Percentiles rank a stretch among this genome's conserved stretches.
Evolutionary conservation across 2,797 vertebrate species (phyloP).

Genomic region (Australoheros facetus): DNA sequence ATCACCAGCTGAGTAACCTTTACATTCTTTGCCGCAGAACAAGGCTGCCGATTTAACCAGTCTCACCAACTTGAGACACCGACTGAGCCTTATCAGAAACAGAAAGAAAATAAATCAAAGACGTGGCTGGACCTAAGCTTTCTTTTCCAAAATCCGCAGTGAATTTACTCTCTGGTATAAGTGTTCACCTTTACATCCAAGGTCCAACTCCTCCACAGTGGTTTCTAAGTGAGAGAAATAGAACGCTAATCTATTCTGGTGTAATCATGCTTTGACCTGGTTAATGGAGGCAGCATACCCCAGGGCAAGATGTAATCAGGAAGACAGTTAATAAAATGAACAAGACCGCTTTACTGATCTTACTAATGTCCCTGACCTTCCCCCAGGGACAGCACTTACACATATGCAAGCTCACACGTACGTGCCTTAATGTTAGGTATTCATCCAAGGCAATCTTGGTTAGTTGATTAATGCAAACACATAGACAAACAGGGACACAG

Average conservation of each 20-base stretch:
- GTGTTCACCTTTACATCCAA: conserved; percentile 52
- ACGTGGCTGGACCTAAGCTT: not conserved
- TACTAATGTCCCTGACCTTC: conserved; percentile 73
- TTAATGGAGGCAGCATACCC: conserved; percentile 76
- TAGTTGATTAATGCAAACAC: conserved; percentile 25
- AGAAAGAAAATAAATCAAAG: not conserved
- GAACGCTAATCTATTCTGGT: conserved; percentile 68
- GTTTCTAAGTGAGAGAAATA: conserved; percentile 61
- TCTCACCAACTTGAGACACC: conserved; percentile 18
- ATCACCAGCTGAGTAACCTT: conserved; percentile 42
- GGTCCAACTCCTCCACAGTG: conserved; percentile 38
- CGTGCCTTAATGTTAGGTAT: conserved; percentile 2
- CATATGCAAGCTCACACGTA: conserved; percentile 28
- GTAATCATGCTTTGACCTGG: conserved; percentile 74
- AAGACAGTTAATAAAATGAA: conserved; percentile 78
- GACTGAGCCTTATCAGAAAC: conserved; percentile 20
- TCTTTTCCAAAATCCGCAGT: conserved; percentile 12
- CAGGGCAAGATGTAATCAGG: conserved; percentile 75
- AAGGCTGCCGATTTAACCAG: conserved; percentile 29
- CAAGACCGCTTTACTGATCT: conserved; percentile 69
- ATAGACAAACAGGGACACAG: not conserved
- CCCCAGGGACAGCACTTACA: conserved; percentile 43
- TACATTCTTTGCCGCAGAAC: conserved; percentile 34
- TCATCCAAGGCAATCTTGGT: not conserved
- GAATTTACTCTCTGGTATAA: conserved; percentile 4